A percentile compares a stretch with the other conserved stretches of the same genome.
These are phyloP conservation scores for Tolmerus cingulatus DNA, from an alignment of 2,888 invertebrate genomes.

Conservation along the genomic window DNA sequence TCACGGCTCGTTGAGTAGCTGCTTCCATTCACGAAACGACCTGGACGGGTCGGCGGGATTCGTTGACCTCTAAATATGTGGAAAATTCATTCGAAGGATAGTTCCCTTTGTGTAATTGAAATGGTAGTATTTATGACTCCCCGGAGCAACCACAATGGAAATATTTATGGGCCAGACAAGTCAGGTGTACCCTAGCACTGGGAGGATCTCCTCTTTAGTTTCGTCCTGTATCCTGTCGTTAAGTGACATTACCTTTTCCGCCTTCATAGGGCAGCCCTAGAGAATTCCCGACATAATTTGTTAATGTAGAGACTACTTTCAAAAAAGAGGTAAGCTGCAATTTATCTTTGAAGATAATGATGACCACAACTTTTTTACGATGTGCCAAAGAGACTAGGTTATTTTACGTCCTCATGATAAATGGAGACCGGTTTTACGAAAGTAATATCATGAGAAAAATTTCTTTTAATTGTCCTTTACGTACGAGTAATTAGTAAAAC, in stretches of 20 bases:
- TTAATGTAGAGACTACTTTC: background rate
- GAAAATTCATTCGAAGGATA: slow-evolving; percentile 29
- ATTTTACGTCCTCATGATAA: background rate
- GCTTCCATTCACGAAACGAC: slow-evolving; percentile 16
- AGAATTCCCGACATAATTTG: background rate
- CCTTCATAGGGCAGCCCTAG: background rate
- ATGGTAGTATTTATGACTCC: slow-evolving; percentile 46
- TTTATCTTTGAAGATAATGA: background rate
- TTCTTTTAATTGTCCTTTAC: background rate
- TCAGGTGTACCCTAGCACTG: slow-evolving; percentile 42
- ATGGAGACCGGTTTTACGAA: background rate
- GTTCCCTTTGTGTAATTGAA: slow-evolving; percentile 12
- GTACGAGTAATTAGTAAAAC: background rate
- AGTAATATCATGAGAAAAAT: background rate
- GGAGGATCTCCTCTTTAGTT: background rate
- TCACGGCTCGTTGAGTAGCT: slow-evolving; percentile 5
- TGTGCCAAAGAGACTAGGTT: background rate
- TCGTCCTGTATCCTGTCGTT: background rate
- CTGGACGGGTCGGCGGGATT: background rate
- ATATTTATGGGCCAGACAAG: slow-evolving; percentile 43
- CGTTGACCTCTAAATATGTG: slow-evolving; percentile 39
- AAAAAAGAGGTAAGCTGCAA: background rate
- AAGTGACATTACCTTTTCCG: background rate
- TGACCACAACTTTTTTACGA: background rate
- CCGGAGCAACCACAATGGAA: slow-evolving; percentile 45